Conservation (phyloP, 2,113 vertebrate genomes). For the Entosphenus tridentatus region DNA sequence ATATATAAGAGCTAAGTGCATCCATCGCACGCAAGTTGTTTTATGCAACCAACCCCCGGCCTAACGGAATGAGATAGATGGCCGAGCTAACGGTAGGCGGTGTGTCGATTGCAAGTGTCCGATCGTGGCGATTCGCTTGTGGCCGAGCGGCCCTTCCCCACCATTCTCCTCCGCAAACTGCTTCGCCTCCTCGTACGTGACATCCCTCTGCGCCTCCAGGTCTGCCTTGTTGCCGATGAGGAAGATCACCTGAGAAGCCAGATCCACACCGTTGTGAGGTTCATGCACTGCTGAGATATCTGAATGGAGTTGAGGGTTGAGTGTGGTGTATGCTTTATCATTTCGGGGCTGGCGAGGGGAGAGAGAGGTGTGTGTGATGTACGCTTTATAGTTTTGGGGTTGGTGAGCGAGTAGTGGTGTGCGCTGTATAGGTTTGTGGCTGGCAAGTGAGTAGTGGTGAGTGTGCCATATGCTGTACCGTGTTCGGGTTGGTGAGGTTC, state of each 20-base stretch:
- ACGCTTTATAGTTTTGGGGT: no score
- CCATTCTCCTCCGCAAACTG: slow-evolving; percentile 96
- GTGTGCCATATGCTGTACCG: slow-evolving; percentile 29
- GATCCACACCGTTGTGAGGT: no score
- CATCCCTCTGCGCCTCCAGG: slow-evolving; percentile 86
- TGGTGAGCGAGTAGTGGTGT: no score
- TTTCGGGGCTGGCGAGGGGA: no score
- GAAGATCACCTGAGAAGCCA: slow-evolving; percentile 56
- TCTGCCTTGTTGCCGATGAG: slow-evolving; percentile 97
- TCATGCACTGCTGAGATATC: no score
- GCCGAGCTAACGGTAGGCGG: background rate
- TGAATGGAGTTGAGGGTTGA: no score
- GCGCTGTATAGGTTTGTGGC: background rate
- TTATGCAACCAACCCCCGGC: background rate
- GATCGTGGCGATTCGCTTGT: background rate
- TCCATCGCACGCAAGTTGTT: background rate
- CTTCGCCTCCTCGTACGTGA: slow-evolving; percentile 97
- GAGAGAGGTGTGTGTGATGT: no score
- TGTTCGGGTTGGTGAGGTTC: slow-evolving; percentile 97
- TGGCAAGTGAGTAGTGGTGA: background rate
- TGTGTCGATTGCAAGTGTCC: background rate
- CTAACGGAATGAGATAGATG: background rate
- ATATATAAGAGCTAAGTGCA: background rate
- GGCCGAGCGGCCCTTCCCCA: slow-evolving; percentile 17
- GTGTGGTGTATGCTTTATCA: no score